phyloP scores from a whole-genome alignment of 2,888 invertebrate genomes.

The Drosophila prostipennis region DNA sequence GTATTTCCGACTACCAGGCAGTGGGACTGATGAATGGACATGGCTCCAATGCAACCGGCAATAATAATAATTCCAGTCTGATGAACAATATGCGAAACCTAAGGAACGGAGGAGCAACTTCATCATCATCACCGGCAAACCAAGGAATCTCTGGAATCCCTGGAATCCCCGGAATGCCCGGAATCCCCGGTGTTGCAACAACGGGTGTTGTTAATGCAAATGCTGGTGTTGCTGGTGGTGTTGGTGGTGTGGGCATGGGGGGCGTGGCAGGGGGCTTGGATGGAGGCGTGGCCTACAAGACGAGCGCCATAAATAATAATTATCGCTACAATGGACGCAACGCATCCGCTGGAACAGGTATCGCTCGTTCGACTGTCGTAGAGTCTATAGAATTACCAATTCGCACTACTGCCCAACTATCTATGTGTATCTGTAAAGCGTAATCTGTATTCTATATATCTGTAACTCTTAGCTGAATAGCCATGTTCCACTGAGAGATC shows the following conservation, averaged over 20 bases:
- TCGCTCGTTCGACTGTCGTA: slow-evolving; percentile 55
- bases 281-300: slow-evolving; percentile 73
- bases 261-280: slow-evolving; percentile 53
- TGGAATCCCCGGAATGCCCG: not conserved
- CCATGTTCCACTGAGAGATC: not conserved
- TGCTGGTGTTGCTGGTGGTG: slow-evolving; percentile 29
- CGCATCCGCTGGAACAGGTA: slow-evolving; percentile 82
- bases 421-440: slow-evolving; percentile 26
- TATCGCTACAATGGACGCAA: slow-evolving; percentile 84
- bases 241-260: slow-evolving; percentile 29
- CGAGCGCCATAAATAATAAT: slow-evolving; percentile 83
- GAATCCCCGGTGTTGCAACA: not conserved
- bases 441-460: slow-evolving; percentile 14
- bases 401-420: slow-evolving; percentile 23
- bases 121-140: slow-evolving; percentile 3
- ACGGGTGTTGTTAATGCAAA: slow-evolving; percentile 6
- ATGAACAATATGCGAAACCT: slow-evolving; percentile 71
- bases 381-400: slow-evolving; percentile 21
- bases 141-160: slow-evolving; percentile 1
- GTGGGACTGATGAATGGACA: slow-evolving; percentile 58
- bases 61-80: slow-evolving; percentile 47
- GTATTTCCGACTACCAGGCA: slow-evolving; percentile 53
- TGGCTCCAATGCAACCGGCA: slow-evolving; percentile 34
- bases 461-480: not conserved
- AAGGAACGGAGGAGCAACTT: slow-evolving; percentile 55